Conservation (phyloP, 2,888 invertebrate species). For the Erebia epiphron region DNA sequence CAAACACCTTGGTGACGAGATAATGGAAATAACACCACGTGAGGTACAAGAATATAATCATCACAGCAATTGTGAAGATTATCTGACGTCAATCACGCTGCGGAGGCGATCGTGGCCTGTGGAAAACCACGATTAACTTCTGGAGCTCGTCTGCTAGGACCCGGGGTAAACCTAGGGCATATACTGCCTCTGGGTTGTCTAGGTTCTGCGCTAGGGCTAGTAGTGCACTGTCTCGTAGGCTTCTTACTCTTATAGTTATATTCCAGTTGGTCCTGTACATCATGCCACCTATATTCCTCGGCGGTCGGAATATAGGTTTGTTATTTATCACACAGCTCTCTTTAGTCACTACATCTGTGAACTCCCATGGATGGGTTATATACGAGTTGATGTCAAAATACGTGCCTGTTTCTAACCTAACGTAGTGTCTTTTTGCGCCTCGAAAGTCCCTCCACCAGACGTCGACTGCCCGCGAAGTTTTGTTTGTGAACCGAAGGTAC, state of each 20-base stretch:
- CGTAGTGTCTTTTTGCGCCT: conserved; percentile 85
- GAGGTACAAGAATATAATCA: conserved; percentile 39
- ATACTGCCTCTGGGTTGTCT: conserved; percentile 54
- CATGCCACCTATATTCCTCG: conserved; percentile 57
- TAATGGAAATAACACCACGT: conserved; percentile 39
- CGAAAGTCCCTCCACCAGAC: conserved; percentile 91
- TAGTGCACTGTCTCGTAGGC: conserved; percentile 72
- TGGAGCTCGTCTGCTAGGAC: conserved; percentile 65
- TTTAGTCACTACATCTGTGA: conserved; percentile 86
- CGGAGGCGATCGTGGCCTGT: conserved; percentile 27
- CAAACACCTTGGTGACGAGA: conserved; percentile 36
- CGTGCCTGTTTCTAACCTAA: conserved; percentile 79
- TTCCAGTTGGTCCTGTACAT: conserved; percentile 70
- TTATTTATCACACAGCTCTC: conserved; percentile 85
- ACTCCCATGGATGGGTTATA: conserved; percentile 93
- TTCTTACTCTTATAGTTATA: conserved; percentile 78
- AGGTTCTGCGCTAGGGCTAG: conserved; percentile 69
- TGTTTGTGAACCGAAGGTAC: conserved; percentile 64
- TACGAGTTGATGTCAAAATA: conserved; percentile 88
- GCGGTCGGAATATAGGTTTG: conserved; percentile 73
- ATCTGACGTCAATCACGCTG: conserved; percentile 40
- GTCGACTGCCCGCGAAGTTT: conserved; percentile 74
- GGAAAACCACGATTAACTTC: conserved; percentile 43
- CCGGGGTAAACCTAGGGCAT: conserved; percentile 67
- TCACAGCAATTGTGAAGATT: conserved; percentile 34